Base-by-base conservation (phyloP, 2,797 vertebrate genomes). In the Falco concolor region DNA sequence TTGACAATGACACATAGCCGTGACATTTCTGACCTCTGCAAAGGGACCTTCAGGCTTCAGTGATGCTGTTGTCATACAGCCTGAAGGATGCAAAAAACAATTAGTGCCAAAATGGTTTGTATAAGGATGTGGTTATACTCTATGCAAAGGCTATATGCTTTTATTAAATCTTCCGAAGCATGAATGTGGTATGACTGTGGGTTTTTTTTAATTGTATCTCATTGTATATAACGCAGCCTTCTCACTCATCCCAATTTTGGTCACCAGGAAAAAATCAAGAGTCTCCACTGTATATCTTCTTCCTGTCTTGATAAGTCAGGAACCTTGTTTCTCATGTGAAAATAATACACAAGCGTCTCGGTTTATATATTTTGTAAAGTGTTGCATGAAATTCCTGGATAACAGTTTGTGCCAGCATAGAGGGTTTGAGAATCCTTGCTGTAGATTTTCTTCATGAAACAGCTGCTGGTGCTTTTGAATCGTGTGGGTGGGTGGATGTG, bases 401-500 rank as follows among this genome's bases (percentile, higher is more conserved):
- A 87, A 95, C 86, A 85, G 32, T 95, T 96, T 94, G 79, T 95
- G 95, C 84, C 73, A 59, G 50, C 3, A 4, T 78, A 49, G 53
- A 85, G 75, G 57, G 45, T 74, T 92, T 78, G 47, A 88, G 84
- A 95, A 85, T 60, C 75, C 40, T 75, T 57, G 45, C 95, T 94
- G 68, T 77, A 83, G 91, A 67, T 87, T 93, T 96, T 69, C 90
- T 95, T 92, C 75, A 54, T 84, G 93, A 85, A 97, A 68, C 96
- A 96, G 94, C 96, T 95, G 93, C 76, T 85, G 72, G 81, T 90
- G 78, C 85, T 93, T 89, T 44, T 94, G 96, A 83, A 85, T 87
- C 4, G 5, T 65, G 95, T 92, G 93, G 91, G 93, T 93, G 94
- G 95, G 78, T 95, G 84, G 93, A 94, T 96, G 95, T 96, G 95